Evolutionary conservation across 2,113 vertebrate genomes (phyloP), one percentile per base, ranked within the genome.

Genomic region (Pluvialis apricaria): DNA sequence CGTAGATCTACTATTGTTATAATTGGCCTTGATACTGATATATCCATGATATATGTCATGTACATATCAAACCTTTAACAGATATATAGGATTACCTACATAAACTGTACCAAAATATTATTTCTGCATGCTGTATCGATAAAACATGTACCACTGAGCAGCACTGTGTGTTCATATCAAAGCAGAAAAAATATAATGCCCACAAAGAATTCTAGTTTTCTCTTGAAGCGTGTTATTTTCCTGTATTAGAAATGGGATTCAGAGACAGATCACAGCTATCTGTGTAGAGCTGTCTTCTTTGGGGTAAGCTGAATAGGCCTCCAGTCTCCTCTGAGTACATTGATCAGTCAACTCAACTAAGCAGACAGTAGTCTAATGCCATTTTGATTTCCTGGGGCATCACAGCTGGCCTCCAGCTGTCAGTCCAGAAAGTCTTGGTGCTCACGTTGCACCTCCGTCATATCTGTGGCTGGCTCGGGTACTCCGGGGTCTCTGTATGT

Each of bases 371-470:
- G 21, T 38, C 15, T 54, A 58, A 68, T 49, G 18, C 4, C n/a
- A 34, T 58, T 91, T 88, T 28, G 28, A 3, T 52, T 49, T 82
- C 31, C 42, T 81, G 42, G 18, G 12, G 8, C 5, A 40, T 76
- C 21, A 34, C 8, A 86, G 7, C 45, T 85, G 54, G 4, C 49
- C 22, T 87, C 58, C 65, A 81, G 44, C 13, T 86, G 36, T 45
- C 66, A 31, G 21, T 58, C 21, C 29, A 80, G 25, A 44, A 55
- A 20, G 17, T 44, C 31, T 52, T 34, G 42, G n/a, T 82, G 15
- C 52, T 86, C 36, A 51, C 4, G 1, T 19, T n/a, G 2, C 34
- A 16, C 21, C 15, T 49, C 51, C 40, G 28, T 62, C 4, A 0
- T n/a, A 21, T 76, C 42, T 82, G 42, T 51, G 24, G 15, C 60